Conservation (phyloP, 2,113 vertebrate species). For the Chiloscyllium plagiosum region DNA sequence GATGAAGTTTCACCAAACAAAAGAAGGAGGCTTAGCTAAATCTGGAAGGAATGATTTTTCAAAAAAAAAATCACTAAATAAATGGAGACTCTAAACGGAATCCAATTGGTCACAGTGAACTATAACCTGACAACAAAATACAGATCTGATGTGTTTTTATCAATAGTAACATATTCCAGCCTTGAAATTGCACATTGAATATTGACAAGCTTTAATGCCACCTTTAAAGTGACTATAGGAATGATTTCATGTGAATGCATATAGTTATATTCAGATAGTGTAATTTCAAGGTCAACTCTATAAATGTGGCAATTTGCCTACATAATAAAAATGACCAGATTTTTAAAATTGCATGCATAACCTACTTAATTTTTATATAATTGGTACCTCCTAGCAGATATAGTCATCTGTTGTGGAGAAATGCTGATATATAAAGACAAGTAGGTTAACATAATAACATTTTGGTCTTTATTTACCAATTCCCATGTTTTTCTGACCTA, state of each 20-base stretch:
- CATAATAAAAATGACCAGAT: background rate
- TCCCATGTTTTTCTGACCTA: slow-evolving; percentile 13
- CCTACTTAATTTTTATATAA: background rate
- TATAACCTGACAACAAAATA: background rate
- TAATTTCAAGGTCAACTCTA: background rate
- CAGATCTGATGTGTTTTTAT: background rate
- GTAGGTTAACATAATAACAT: background rate
- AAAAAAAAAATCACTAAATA: background rate
- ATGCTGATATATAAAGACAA: background rate
- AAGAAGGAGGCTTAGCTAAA: background rate
- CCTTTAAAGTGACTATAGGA: background rate
- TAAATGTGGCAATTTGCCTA: background rate
- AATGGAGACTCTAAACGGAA: background rate
- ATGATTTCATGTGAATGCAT: background rate
- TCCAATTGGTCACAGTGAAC: background rate
- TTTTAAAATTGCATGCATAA: background rate
- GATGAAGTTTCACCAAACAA: background rate
- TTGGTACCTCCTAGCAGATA: background rate
- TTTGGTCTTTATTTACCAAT: background rate
- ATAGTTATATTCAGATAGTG: background rate
- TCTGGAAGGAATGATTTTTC: background rate
- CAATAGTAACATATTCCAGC: background rate
- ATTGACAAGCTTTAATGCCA: background rate
- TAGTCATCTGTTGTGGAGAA: background rate
- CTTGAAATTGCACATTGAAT: background rate